Base-by-base conservation (phyloP, 2,113 vertebrate species). In the Leptosomus discolor region DNA sequence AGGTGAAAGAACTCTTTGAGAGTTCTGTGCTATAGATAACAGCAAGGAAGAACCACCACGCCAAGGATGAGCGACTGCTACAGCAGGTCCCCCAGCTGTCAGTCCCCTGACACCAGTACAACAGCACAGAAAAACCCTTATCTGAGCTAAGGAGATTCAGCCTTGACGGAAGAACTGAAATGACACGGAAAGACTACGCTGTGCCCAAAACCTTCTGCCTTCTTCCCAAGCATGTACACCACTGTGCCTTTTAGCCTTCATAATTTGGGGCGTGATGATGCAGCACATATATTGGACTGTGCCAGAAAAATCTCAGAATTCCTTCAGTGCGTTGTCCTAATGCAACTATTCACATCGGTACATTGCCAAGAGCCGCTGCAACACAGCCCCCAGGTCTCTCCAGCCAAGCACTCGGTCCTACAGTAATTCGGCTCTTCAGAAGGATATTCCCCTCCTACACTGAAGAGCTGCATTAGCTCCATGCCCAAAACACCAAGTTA, bases 391-490 rank as follows among this genome's bases (percentile, higher is more conserved):
- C 17, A 37, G n/a, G 3, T 64, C 68, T 53, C 69, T 58, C 75
- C 90, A 82, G 67, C 56, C 37, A 3, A 78, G 60, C 22, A 70
- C 53, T 64, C 20, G 45, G 5, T 74, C 63, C 77, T 80, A 3
- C 34, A 85, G 12, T 8, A 51, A 67, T 48, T 63, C 83, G 2
- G 12, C 7, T 93, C 34, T 15, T 68, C n/a, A 77, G 76, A 90
- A 83, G 46, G 75, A 56, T 60, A 77, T 89, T 73, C 70, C 64
- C 60, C 71, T 69, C 67, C 46, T 43, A 23, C 34, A 14, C 53
- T 34, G 32, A 65, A 64, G 88, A 97, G 88, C 69, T 83, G 80
- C 75, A 93, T 48, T 22, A 81, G 41, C 16, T 63, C 50, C 57
- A 20, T 8, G 13, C n/a, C 53, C 60, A 85, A 94, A 97, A 82